Conservation (phyloP, 2,113 vertebrate genomes). For the Myrmophylax atrothorax region DNA sequence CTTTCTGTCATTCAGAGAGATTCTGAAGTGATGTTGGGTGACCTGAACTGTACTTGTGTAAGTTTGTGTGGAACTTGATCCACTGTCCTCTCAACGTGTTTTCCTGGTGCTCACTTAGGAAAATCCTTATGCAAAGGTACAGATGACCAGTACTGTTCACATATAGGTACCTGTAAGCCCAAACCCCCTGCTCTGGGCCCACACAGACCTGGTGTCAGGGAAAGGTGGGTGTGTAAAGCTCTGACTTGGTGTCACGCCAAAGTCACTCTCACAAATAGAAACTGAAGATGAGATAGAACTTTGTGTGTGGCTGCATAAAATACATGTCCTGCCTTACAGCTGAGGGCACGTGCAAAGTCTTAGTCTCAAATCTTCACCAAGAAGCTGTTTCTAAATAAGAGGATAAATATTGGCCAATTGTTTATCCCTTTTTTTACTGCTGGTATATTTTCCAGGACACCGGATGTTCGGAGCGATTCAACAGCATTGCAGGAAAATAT, state of each 20-base stretch:
- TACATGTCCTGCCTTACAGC: not conserved
- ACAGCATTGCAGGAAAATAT: not conserved
- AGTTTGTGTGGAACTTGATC: not conserved
- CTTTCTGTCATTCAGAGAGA: not conserved
- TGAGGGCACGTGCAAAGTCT: not conserved
- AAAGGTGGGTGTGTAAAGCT: not conserved
- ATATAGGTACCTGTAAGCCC: not conserved
- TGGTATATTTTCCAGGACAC: not conserved
- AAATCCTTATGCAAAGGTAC: not conserved
- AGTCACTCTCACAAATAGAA: not conserved
- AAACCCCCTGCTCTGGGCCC: not conserved
- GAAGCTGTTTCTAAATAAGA: slow-evolving; percentile 20
- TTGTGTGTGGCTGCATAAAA: not conserved
- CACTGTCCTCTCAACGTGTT: not conserved
- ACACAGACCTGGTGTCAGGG: not conserved
- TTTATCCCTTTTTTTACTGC: slow-evolving; percentile 20
- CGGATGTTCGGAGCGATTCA: not conserved
- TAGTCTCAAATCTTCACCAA: not conserved
- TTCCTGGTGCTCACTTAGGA: not conserved
- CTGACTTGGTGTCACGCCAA: not conserved
- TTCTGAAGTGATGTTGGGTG: not conserved
- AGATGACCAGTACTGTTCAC: not conserved
- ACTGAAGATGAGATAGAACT: not conserved
- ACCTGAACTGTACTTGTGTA: not conserved
- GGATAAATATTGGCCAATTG: not conserved